Percentiles rank a stretch among this genome's conserved stretches.
These are phyloP conservation scores for Wiebesia pumilae DNA, from an alignment of 1,140 invertebrate genomes.

Conservation along the genomic window DNA sequence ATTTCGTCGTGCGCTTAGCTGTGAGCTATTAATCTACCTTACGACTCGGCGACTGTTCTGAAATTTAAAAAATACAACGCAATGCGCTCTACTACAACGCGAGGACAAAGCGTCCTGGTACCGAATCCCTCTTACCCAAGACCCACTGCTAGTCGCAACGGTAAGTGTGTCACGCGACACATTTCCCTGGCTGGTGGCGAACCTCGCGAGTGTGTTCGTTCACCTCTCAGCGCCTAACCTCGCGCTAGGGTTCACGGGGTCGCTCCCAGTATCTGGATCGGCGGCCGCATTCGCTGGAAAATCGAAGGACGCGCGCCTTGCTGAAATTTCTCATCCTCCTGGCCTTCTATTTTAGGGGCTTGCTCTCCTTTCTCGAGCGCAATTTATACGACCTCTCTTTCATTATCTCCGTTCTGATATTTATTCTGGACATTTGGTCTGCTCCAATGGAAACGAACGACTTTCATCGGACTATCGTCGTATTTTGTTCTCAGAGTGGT, in stretches of 20 bases:
- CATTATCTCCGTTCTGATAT: not conserved
- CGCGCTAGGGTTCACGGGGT: constrained; percentile 44
- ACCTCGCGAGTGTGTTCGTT: not conserved
- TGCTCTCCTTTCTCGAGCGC: not conserved
- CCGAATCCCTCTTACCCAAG: not conserved
- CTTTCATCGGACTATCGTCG: not conserved
- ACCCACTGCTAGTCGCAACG: not conserved
- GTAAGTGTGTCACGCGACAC: not conserved
- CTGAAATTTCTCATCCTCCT: constrained; percentile 1
- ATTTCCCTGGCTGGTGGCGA: not conserved
- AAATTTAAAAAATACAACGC: not conserved
- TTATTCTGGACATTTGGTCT: not conserved
- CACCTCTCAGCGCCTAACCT: constrained; percentile 22
- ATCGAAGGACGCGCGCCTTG: constrained; percentile 45
- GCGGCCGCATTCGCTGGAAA: constrained; percentile 43
- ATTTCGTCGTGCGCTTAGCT: no score
- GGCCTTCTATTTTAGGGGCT: constrained; percentile 32
- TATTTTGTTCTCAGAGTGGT: not conserved
- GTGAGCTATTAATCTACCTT: not conserved
- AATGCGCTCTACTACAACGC: not conserved
- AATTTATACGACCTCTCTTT: constrained; percentile 1
- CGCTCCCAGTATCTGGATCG: constrained; percentile 44
- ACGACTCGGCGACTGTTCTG: not conserved
- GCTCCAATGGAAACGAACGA: not conserved
- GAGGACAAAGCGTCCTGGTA: not conserved